phyloP scores from a whole-genome alignment of 2,888 invertebrate genomes.

The Portevinia maculata region DNA sequence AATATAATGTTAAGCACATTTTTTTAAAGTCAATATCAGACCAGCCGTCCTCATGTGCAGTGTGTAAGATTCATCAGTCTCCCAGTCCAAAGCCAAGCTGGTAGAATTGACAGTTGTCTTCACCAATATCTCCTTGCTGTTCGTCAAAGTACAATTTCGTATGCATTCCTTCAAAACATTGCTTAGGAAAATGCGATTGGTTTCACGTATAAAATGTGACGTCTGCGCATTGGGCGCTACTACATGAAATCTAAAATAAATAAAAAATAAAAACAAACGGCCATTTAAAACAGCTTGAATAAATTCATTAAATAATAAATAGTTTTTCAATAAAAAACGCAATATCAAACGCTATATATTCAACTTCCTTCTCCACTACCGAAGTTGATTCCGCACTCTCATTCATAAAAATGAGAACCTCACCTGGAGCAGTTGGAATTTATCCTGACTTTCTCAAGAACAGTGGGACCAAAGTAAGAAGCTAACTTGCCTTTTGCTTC shows the following conservation, averaged over 20 bases:
- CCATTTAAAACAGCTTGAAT: no score
- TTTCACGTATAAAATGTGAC: constrained; percentile 84
- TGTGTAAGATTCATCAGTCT: constrained; percentile 88
- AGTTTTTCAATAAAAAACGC: no score
- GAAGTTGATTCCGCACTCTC: no score
- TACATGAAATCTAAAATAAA: constrained; percentile 83
- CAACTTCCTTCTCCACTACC: no score
- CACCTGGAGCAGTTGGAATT: no score
- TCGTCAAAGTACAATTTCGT: constrained; percentile 83
- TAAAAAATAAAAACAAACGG: no score
- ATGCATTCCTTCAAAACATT: constrained; percentile 86
- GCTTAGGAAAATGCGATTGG: constrained; percentile 84
- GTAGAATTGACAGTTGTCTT: constrained; percentile 84
- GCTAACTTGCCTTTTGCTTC: no score
- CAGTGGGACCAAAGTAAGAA: no score
- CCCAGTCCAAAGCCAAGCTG: constrained; percentile 85
- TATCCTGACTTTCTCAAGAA: no score
- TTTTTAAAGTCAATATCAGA: constrained; percentile 76
- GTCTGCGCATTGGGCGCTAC: constrained; percentile 83
- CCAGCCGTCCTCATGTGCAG: constrained; percentile 85
- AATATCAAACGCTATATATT: no score
- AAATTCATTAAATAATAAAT: no score
- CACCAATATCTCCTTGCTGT: constrained; percentile 85
- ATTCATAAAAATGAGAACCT: no score
- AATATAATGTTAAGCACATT: not conserved